Evolutionary conservation across 2,888 invertebrate genomes (phyloP).

Genomic region (Trissolcus brochymenae): DNA sequence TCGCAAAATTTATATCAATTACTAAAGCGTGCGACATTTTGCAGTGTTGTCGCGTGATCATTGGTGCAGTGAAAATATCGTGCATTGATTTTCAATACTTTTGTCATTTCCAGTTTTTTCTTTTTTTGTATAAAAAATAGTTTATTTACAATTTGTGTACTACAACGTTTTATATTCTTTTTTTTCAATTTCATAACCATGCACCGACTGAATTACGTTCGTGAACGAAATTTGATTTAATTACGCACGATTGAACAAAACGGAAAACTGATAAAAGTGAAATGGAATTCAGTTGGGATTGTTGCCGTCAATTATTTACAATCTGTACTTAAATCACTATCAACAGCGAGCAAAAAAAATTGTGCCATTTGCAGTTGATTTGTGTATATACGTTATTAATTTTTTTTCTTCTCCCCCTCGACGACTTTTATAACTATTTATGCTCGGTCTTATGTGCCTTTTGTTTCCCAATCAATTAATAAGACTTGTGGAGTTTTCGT

Average conservation of each 20-base stretch:
- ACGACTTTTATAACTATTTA: conserved; percentile 3
- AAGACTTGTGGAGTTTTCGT: background rate
- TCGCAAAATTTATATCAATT: conserved; percentile 26
- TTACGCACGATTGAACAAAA: conserved; percentile 46
- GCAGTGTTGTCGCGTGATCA: conserved; percentile 26
- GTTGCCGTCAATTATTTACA: conserved; percentile 5
- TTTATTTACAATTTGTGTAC: conserved; percentile 23
- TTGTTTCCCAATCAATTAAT: background rate
- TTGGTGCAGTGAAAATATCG: conserved; percentile 15
- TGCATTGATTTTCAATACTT: conserved; percentile 1
- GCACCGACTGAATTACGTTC: conserved; percentile 10
- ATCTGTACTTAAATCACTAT: conserved; percentile 6
- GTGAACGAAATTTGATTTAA: conserved; percentile 30
- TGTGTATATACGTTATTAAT: conserved; percentile 1
- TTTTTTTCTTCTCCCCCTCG: background rate
- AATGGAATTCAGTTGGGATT: conserved; percentile 12
- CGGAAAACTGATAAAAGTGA: conserved; percentile 44
- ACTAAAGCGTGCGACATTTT: conserved; percentile 37
- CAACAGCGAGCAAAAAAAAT: background rate
- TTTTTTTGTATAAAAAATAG: conserved; percentile 23
- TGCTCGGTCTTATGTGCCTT: background rate
- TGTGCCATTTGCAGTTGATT: conserved; percentile 13
- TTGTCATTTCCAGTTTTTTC: background rate
- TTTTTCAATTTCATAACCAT: too few species aligned
- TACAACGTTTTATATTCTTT: too few species aligned